Percentiles rank a stretch among this genome's conserved stretches.
These are phyloP conservation scores for Apogon talboti DNA, from an alignment of 2,797 vertebrate genomes.

Conservation along the genomic window DNA sequence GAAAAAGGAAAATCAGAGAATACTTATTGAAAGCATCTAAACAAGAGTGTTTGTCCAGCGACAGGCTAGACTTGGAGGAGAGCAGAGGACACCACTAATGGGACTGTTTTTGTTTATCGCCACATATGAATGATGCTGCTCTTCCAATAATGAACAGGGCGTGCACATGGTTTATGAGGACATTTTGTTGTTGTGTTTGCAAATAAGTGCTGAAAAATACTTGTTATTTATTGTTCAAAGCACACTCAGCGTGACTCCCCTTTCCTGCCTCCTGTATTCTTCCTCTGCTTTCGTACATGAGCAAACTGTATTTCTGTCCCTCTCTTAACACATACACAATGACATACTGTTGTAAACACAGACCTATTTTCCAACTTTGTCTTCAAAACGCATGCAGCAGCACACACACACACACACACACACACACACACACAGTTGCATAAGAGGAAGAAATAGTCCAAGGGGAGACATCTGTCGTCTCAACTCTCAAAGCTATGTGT, in stretches of 20 bases:
- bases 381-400: slow-evolving; percentile 10
- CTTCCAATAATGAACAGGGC: slow-evolving; percentile 28
- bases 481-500: slow-evolving; percentile 64
- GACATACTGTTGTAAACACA: slow-evolving; percentile 22
- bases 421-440: slow-evolving; percentile 52
- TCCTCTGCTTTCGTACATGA: slow-evolving; percentile 30
- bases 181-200: neutral
- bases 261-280: slow-evolving; percentile 25
- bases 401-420: slow-evolving; percentile 11
- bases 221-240: neutral
- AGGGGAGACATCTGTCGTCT: slow-evolving; percentile 78
- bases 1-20: slow-evolving; percentile 12
- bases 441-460: slow-evolving; percentile 78
- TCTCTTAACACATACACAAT: slow-evolving; percentile 16
- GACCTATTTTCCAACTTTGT: slow-evolving; percentile 35
- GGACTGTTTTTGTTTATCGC: slow-evolving; percentile 57
- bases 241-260: slow-evolving; percentile 11
- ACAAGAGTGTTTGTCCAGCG: slow-evolving; percentile 18
- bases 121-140: slow-evolving; percentile 42
- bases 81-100: slow-evolving; percentile 35
- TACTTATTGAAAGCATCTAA: slow-evolving; percentile 8
- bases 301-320: slow-evolving; percentile 8
- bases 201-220: neutral
- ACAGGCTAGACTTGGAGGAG: slow-evolving; percentile 15
- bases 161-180: neutral